phyloP scores from a whole-genome alignment of 2,797 vertebrate species.

The Muraenolepis orangiensis region DNA sequence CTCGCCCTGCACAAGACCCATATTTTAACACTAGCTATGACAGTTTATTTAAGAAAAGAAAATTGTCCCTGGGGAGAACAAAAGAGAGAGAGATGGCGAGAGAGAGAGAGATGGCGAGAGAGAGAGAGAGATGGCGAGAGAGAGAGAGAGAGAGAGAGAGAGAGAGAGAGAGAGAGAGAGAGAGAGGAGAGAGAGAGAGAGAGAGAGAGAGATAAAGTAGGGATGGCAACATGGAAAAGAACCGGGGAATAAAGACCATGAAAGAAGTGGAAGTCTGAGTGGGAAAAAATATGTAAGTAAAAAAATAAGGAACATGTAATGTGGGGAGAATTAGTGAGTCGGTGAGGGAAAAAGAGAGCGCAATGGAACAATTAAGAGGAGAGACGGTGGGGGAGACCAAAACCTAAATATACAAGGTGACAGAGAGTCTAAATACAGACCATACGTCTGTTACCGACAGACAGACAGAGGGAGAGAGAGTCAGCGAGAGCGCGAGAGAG shows the following conservation, averaged over 20 bases:
- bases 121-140: conserved; percentile 4
- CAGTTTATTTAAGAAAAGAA: conserved; percentile 99
- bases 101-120: conserved; percentile 15
- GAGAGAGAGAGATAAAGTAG: conserved; percentile 15
- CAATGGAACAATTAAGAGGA: conserved; percentile 16
- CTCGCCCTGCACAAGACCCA: conserved; percentile 84
- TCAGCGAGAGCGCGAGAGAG: too few species aligned
- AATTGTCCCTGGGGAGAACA: conserved; percentile 96
- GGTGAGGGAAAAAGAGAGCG: conserved; percentile 58
- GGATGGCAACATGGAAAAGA: conserved; percentile 1
- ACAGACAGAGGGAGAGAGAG: too few species aligned
- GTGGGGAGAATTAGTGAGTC: conserved; percentile 38
- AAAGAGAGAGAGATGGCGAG: conserved; percentile 43
- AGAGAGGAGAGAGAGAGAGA: conserved; percentile 28
- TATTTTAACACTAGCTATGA: conserved; percentile 99
- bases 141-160: conserved; percentile 20
- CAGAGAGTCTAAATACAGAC: conserved; percentile 96
- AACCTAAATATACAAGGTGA: conserved; percentile 67
- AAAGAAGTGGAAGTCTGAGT: conserved; percentile 25
- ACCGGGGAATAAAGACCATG: conserved; percentile 45
- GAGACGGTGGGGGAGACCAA: conserved; percentile 62
- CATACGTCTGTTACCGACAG: conserved; percentile 85
- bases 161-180: conserved; percentile 74
- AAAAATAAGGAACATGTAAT: conserved; percentile 26
- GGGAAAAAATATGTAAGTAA: not conserved